phyloP scores from a whole-genome alignment of 1,140 invertebrate species.

The Aphelenchoides avenae region DNA sequence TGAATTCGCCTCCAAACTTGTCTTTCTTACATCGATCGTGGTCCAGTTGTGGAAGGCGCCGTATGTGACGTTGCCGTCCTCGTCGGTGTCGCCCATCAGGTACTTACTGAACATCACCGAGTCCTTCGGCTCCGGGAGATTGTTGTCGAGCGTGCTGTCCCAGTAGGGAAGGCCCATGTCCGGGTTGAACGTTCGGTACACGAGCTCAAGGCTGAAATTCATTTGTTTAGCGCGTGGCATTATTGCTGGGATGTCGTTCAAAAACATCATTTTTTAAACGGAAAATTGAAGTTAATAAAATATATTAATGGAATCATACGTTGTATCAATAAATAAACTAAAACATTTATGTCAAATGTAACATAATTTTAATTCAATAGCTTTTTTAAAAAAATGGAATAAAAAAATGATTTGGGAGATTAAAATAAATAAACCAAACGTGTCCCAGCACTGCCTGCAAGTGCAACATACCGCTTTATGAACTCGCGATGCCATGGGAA shows the following conservation, averaged over 20 bases:
- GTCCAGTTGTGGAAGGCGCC: constrained; percentile 51
- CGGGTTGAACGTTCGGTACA: constrained; percentile 36
- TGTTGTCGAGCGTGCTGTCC: constrained; percentile 59
- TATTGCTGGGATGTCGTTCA: not conserved
- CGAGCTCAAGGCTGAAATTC: constrained; percentile 22
- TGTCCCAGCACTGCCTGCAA: not conserved
- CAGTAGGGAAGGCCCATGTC: constrained; percentile 60
- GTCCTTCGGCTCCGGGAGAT: constrained; percentile 52
- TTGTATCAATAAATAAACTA: too few species aligned
- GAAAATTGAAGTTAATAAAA: not conserved
- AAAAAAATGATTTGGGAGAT: too few species aligned
- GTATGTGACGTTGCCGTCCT: constrained; percentile 35
- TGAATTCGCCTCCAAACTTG: not conserved
- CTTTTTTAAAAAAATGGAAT: not conserved
- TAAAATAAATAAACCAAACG: too few species aligned
- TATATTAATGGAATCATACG: too few species aligned
- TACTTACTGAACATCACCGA: constrained; percentile 59
- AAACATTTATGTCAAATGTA: too few species aligned
- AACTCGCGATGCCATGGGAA: constrained; percentile 56
- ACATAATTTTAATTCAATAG: not conserved
- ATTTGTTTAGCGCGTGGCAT: not conserved
- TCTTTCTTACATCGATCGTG: constrained; percentile 35
- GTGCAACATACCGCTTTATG: constrained; percentile 32
- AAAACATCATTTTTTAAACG: not conserved
- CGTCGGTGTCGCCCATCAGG: constrained; percentile 55